Base-by-base conservation (phyloP, 2,797 vertebrate genomes). In the Okamejei kenojei region DNA sequence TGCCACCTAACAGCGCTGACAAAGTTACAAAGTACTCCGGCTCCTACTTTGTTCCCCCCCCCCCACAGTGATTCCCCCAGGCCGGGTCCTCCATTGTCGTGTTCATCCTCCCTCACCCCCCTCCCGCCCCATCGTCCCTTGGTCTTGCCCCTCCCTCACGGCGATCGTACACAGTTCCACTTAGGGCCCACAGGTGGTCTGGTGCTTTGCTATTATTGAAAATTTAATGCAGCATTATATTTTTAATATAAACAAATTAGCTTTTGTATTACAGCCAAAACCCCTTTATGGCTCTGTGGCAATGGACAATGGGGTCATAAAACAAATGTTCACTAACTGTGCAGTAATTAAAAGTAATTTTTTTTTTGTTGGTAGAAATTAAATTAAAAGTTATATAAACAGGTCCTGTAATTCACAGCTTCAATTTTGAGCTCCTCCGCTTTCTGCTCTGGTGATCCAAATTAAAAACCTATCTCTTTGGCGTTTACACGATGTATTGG, bases 321-420 rank as follows among this genome's bases (percentile, higher is more conserved):
- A 88, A 32, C 7, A 35, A 88, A 68, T 7, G n/a, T 35, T 88
- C 63, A 15, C n/a, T 35, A 19, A 35, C 61, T 10, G 61, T 88
- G 63, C 61, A 68, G 63, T 68, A 35, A 88, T 88, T 86, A n/a
- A 17, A 86, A 86, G 82, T 63, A 86, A 63, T 86, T 86, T 7
- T 63, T 61, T 65, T 88, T 88, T 61, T 65, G 65, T 88, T 9
- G 61, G 61, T 35, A 0, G 63, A 32, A 68, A 32, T 63, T 68
- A 68, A 88, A 35, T 68, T n/a, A 88, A 68, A 68, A 65, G 17
- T 88, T 35, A 35, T 65, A 21, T 65, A 88, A 88, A 65, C 17
- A 88, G 29, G 17, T 88, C 1, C 17, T 35, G 84, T 35, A 88
- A 88, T 88, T 88, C 35, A 88, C n/a, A 65, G 61, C 84, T 68